A percentile compares a stretch with the other conserved stretches of the same genome.
Conservation (phyloP, 2,113 vertebrate genomes). For the Bolborhynchus lineola region DNA sequence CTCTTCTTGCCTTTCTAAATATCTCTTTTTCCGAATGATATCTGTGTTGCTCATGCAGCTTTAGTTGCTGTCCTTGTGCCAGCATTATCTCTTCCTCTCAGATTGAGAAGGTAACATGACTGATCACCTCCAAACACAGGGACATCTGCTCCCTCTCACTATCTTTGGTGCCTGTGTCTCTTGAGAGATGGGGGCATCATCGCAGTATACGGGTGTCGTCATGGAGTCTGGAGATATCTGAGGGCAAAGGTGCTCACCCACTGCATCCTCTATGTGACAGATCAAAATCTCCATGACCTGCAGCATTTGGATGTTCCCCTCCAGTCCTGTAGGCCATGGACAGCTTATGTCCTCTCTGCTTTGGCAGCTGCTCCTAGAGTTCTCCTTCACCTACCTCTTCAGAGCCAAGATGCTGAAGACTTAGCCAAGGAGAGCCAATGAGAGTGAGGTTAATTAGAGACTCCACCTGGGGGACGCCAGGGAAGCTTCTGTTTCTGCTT, state of each 20-base stretch:
- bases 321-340: slow-evolving; percentile 64
- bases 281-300: slow-evolving; percentile 41
- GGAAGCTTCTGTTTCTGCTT: background rate
- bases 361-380: background rate
- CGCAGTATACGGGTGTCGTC: slow-evolving; percentile 52
- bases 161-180: slow-evolving; percentile 34
- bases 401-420: background rate
- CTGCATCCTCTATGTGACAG: slow-evolving; percentile 60
- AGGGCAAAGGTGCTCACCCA: slow-evolving; percentile 62
- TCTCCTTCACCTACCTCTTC: background rate
- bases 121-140: slow-evolving; percentile 37
- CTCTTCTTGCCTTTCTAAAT: slow-evolving; percentile 10
- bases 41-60: background rate
- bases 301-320: slow-evolving; percentile 27
- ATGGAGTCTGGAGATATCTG: slow-evolving; percentile 53
- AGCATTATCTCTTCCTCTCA: slow-evolving; percentile 60
- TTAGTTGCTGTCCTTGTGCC: slow-evolving; percentile 51
- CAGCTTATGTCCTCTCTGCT: background rate
- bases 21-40: background rate
- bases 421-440: background rate
- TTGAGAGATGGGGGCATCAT: slow-evolving; percentile 5
- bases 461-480: background rate
- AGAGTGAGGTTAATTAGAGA: background rate
- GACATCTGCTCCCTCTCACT: slow-evolving; percentile 18
- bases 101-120: slow-evolving; percentile 58